These are phyloP conservation scores for Coregonus ussuriensis DNA, from an alignment of 2,797 vertebrate species.

Conservation along the genomic window DNA sequence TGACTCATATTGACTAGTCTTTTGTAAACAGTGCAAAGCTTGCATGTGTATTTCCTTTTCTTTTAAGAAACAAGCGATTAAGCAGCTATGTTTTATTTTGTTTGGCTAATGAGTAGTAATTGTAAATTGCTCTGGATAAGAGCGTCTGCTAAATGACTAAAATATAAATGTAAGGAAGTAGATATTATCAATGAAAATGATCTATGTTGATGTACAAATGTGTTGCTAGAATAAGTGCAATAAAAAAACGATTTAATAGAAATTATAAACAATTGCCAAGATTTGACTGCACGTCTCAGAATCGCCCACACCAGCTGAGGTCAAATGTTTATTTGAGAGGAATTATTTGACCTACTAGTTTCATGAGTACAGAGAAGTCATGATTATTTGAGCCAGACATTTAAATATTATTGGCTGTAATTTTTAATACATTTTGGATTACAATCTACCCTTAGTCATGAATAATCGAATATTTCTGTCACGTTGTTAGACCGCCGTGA, in stretches of 20 bases:
- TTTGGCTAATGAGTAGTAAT: neutral
- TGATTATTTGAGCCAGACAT: neutral
- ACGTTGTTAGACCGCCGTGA: constrained; percentile 55
- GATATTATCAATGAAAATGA: constrained; percentile 2
- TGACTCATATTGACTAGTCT: neutral
- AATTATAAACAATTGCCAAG: constrained; percentile 1
- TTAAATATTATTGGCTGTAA: neutral
- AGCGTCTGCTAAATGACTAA: neutral
- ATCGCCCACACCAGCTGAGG: neutral
- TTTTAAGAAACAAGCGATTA: neutral
- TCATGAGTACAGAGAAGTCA: neutral
- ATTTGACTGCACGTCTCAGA: constrained; percentile 2
- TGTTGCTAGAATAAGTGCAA: constrained; percentile 1
- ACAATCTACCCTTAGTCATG: constrained; percentile 45
- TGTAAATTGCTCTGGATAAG: neutral
- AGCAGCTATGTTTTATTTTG: neutral
- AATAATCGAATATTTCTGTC: constrained; percentile 38
- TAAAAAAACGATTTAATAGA: neutral
- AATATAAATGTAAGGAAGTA: constrained; percentile 2
- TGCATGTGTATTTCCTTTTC: constrained; percentile 15
- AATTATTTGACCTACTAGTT: neutral
- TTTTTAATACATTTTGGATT: constrained; percentile 34
- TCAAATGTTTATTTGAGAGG: neutral
- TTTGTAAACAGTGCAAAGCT: constrained; percentile 43
- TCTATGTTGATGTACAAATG: neutral